Percentiles rank a stretch among this genome's conserved stretches.
Conservation (phyloP, 53 echinoderm and acorn worm genomes). For the Antedon mediterranea region DNA sequence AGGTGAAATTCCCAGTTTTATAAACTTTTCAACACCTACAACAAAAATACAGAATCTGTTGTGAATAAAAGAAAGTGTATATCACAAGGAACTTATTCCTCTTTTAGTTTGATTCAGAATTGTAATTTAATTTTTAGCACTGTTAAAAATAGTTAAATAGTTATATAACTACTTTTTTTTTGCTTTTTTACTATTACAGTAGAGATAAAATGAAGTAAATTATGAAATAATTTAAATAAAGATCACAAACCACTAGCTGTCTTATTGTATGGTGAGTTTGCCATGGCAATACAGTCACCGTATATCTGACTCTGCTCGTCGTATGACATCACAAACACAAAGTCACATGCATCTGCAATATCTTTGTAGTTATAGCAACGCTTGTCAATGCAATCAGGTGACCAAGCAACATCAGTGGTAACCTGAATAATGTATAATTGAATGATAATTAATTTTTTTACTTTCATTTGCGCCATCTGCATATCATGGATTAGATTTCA, state of each 20-base stretch:
- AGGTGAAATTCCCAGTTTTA: slow-evolving; percentile 56
- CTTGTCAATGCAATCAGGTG: slow-evolving; percentile 62
- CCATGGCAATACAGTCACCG: slow-evolving; percentile 80
- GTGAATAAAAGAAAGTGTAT: too few relatives aligned
- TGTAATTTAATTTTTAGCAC: too few relatives aligned
- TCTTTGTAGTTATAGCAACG: slow-evolving; percentile 90
- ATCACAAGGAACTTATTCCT: too few relatives aligned
- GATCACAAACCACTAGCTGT: slow-evolving; percentile 20
- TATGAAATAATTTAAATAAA: too few relatives aligned
- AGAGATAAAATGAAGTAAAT: too few relatives aligned
- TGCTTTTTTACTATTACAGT: too few relatives aligned
- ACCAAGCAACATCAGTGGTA: slow-evolving; percentile 90
- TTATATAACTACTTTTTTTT: too few relatives aligned
- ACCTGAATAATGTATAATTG: slow-evolving; percentile 32
- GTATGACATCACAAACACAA: slow-evolving; percentile 88
- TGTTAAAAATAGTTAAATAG: too few relatives aligned
- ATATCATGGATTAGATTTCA: too few relatives aligned
- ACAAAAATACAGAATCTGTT: neutral
- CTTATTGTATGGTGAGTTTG: slow-evolving; percentile 60
- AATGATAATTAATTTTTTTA: too few relatives aligned
- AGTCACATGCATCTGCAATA: slow-evolving; percentile 58
- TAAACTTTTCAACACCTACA: slow-evolving; percentile 48
- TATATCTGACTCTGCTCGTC: slow-evolving; percentile 84
- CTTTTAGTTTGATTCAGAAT: too few relatives aligned
- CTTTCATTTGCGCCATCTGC: too few relatives aligned